These are phyloP conservation scores for Gymnothorax reevesii DNA, from an alignment of 2,797 vertebrate genomes.

Conservation along the genomic window DNA sequence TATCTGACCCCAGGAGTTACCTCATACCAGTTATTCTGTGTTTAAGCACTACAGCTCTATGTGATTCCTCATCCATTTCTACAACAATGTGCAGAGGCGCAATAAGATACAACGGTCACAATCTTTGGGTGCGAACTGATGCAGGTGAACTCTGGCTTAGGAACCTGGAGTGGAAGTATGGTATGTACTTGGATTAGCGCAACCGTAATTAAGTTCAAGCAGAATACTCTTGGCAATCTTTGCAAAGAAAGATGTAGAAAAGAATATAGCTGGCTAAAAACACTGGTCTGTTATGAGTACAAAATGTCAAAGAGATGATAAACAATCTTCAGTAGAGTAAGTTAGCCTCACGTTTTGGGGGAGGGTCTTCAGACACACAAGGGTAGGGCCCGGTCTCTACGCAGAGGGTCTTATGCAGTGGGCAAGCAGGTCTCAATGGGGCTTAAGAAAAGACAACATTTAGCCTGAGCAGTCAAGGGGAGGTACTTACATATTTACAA, in stretches of 20 bases:
- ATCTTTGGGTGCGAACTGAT: not conserved
- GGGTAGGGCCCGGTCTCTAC: not conserved
- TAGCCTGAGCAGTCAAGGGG: not conserved
- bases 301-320: not conserved
- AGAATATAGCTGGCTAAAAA: not conserved
- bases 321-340: not conserved
- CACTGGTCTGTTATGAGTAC: not conserved
- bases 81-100: not conserved
- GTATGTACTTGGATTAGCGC: not conserved
- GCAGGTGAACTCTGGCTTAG: not conserved
- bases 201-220: not conserved
- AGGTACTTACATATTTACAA: slow-evolving; percentile 23
- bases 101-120: not conserved
- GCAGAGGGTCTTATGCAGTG: not conserved
- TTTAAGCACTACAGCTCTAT: not conserved
- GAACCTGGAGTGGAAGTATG: not conserved
- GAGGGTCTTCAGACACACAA: no score
- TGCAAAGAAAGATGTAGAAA: not conserved
- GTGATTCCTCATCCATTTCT: not conserved
- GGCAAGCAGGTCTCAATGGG: not conserved
- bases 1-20: not conserved
- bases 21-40: not conserved
- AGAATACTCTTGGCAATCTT: not conserved
- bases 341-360: not conserved
- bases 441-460: not conserved